Conservation (phyloP, 2,113 vertebrate species). For the Nanorana parkeri region DNA sequence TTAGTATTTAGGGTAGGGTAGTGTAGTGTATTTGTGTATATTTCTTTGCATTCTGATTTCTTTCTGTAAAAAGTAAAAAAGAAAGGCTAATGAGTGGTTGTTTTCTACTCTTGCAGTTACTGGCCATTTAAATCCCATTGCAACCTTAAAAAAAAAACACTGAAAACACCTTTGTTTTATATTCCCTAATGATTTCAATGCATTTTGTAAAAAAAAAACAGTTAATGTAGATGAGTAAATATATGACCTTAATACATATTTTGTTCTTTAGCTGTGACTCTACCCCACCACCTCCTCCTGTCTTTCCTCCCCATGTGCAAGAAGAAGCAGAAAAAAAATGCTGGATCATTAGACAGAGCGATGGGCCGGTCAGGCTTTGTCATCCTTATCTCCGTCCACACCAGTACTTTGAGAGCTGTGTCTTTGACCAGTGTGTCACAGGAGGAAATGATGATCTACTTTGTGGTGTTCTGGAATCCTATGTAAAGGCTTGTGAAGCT, state of each 20-base stretch:
- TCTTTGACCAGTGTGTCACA: constrained; percentile 75
- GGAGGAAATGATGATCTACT: constrained; percentile 63
- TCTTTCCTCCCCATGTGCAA: constrained; percentile 67
- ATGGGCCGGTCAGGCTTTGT: constrained; percentile 75
- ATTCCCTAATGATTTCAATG: no score
- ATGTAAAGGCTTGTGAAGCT: constrained; percentile 72
- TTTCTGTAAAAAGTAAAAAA: no score
- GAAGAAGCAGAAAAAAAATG: constrained; percentile 72
- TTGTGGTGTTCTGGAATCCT: constrained; percentile 70
- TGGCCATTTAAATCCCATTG: no score
- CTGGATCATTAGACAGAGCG: constrained; percentile 69
- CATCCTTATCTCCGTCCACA: constrained; percentile 66
- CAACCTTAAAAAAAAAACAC: no score
- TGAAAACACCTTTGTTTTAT: no score
- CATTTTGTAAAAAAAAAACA: no score
- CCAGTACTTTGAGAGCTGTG: constrained; percentile 76
- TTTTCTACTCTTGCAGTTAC: no score
- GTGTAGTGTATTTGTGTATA: no score
- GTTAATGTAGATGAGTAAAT: no score
- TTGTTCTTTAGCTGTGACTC: constrained; percentile 35
- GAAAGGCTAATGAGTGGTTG: no score
- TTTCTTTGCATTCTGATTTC: no score
- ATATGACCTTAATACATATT: neutral
- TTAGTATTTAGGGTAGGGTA: no score
- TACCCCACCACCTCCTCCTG: constrained; percentile 35